Conservation (phyloP, 2,888 invertebrate genomes). For the Dolichomitus sp. region DNA sequence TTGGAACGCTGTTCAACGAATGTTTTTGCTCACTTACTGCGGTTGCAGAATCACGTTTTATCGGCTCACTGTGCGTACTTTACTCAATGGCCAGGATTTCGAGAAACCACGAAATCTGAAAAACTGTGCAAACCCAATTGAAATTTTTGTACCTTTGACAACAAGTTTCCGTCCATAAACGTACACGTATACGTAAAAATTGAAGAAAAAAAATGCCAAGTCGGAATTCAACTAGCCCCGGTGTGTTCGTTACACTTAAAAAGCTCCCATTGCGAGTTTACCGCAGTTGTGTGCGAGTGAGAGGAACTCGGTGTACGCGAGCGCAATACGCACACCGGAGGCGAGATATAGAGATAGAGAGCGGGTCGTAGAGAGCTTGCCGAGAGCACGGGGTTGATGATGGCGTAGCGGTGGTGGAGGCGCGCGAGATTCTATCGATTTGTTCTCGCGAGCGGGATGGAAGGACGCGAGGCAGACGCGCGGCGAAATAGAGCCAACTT, state of each 20-base stretch:
- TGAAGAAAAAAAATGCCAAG: not conserved
- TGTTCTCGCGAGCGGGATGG: slow-evolving; percentile 78
- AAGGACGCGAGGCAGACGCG: slow-evolving; percentile 69
- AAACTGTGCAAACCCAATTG: not conserved
- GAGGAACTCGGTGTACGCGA: slow-evolving; percentile 24
- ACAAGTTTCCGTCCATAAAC: no score
- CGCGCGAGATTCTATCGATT: slow-evolving; percentile 80
- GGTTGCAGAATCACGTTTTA: slow-evolving; percentile 52
- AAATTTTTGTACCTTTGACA: no score
- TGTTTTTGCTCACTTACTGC: slow-evolving; percentile 78
- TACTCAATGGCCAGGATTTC: not conserved
- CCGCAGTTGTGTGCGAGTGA: slow-evolving; percentile 8
- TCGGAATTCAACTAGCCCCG: no score
- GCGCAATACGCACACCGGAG: slow-evolving; percentile 19
- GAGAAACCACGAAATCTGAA: not conserved
- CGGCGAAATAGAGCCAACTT: slow-evolving; percentile 79
- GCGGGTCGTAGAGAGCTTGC: slow-evolving; percentile 21
- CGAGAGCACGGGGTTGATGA: slow-evolving; percentile 55
- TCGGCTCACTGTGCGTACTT: not conserved
- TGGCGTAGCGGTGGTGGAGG: slow-evolving; percentile 44
- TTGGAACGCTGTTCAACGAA: slow-evolving; percentile 72
- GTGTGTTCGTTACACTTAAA: not conserved
- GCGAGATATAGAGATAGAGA: not conserved
- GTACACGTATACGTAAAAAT: no score
- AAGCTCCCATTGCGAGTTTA: not conserved